These are phyloP conservation scores for Cairina moschata DNA, from an alignment of 2,113 vertebrate species.

Conservation along the genomic window DNA sequence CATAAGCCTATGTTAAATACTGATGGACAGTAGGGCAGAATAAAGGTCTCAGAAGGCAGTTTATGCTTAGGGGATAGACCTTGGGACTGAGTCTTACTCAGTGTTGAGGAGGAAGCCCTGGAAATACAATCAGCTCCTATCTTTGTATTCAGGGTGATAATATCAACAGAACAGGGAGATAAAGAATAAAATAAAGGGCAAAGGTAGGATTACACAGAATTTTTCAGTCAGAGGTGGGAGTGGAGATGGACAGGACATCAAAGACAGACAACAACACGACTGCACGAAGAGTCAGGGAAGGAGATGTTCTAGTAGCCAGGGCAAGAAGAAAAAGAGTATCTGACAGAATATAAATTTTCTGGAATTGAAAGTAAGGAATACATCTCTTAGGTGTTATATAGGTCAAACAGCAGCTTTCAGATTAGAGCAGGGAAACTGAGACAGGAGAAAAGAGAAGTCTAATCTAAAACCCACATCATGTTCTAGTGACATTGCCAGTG, in stretches of 20 bases:
- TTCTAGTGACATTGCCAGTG: not conserved
- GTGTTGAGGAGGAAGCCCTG: not conserved
- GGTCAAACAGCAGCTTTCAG: not conserved
- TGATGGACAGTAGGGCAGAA: not conserved
- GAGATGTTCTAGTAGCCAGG: not conserved
- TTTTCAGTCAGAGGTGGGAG: not conserved
- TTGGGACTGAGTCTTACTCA: not conserved
- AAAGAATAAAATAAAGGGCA: not conserved
- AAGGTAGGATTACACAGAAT: not conserved
- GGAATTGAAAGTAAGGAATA: not conserved
- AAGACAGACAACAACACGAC: not conserved
- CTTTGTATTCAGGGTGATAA: not conserved
- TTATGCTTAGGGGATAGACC: not conserved
- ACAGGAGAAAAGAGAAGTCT: not conserved
- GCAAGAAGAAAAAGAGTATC: not conserved
- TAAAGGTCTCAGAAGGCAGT: not conserved
- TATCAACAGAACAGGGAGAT: not conserved
- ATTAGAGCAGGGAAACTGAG: not conserved
- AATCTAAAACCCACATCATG: not conserved
- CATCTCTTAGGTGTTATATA: not conserved
- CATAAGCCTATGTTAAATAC: not conserved
- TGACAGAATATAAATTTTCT: not conserved
- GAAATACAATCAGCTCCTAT: not conserved
- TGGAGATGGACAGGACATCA: not conserved
- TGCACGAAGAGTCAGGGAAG: not conserved